Percentiles rank a stretch among this genome's conserved stretches.
These are phyloP conservation scores for Selenia dentaria DNA, from an alignment of 2,888 invertebrate species.

Conservation along the genomic window DNA sequence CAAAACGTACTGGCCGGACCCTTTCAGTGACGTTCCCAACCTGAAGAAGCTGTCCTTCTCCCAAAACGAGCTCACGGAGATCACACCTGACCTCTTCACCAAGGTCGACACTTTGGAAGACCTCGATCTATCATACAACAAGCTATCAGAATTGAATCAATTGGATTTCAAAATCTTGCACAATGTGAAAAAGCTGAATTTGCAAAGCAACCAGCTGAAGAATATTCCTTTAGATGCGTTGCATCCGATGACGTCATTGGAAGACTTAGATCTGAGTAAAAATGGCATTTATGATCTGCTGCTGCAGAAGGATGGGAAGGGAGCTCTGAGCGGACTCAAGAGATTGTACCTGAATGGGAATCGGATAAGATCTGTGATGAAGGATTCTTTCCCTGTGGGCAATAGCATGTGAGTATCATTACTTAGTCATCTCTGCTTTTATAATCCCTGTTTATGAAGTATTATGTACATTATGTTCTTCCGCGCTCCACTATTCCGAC, in stretches of 20 bases:
- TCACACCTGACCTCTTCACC: constrained; percentile 76
- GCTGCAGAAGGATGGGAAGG: constrained; percentile 56
- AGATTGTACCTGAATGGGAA: constrained; percentile 80
- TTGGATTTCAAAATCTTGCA: constrained; percentile 65
- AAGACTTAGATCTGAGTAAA: constrained; percentile 76
- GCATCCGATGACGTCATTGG: constrained; percentile 61
- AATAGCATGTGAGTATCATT: constrained; percentile 68
- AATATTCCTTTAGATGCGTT: constrained; percentile 68
- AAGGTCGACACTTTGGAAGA: constrained; percentile 67
- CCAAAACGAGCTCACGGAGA: constrained; percentile 71
- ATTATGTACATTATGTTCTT: too few relatives aligned
- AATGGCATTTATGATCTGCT: constrained; percentile 70
- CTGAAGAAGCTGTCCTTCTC: constrained; percentile 74
- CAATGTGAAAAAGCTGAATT: constrained; percentile 65
- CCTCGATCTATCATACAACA: constrained; percentile 82
- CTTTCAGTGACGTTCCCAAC: constrained; percentile 65
- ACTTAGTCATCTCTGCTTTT: too few relatives aligned
- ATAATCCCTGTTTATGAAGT: too few relatives aligned
- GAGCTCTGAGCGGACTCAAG: constrained; percentile 56
- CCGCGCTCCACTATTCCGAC: too few relatives aligned
- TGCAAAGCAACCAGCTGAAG: constrained; percentile 74
- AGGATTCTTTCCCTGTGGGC: constrained; percentile 65
- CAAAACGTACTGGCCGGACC: constrained; percentile 75
- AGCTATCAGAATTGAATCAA: constrained; percentile 63
- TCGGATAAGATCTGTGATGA: constrained; percentile 65